A percentile compares a stretch with the other conserved stretches of the same genome.
These are phyloP conservation scores for Zeus faber DNA, from an alignment of 2,113 vertebrate species.

Conservation along the genomic window DNA sequence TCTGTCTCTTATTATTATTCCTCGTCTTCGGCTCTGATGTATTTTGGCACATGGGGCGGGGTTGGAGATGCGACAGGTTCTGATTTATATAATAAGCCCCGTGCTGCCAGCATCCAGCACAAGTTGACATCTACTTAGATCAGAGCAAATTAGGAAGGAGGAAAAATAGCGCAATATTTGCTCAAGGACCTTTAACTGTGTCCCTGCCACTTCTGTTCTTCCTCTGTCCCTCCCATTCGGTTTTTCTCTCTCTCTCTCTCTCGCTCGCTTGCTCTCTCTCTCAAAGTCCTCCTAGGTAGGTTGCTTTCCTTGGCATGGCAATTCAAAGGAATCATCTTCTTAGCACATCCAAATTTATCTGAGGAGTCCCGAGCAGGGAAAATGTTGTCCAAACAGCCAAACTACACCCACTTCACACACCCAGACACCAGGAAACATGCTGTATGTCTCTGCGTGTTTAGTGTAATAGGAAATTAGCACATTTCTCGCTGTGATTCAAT, in stretches of 20 bases:
- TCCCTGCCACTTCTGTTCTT: slow-evolving; percentile 5
- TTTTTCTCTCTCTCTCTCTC: slow-evolving; percentile 4
- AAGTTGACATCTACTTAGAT: slow-evolving; percentile 52
- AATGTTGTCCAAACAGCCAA: no score
- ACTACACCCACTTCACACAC: no score
- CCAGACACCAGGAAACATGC: no score
- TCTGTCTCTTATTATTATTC: slow-evolving; percentile 16
- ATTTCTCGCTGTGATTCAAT: no score
- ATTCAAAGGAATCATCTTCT: slow-evolving; percentile 38
- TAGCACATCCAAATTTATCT: no score
- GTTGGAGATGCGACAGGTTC: slow-evolving; percentile 37
- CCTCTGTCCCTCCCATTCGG: slow-evolving; percentile 22
- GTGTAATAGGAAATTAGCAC: no score
- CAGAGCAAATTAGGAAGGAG: slow-evolving; percentile 40
- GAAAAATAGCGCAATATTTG: slow-evolving; percentile 38
- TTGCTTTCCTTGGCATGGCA: slow-evolving; percentile 20
- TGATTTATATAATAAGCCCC: slow-evolving; percentile 51
- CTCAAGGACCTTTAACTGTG: slow-evolving; percentile 33
- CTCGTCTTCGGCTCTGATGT: slow-evolving; percentile 24
- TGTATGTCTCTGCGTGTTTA: no score
- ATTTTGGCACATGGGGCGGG: slow-evolving; percentile 24
- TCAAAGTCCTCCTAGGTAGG: slow-evolving; percentile 22
- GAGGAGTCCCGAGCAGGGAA: no score
- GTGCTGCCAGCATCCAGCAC: slow-evolving; percentile 23
- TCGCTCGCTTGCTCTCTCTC: no score